These are phyloP conservation scores for Nemurella pictetii DNA, from an alignment of 2,888 invertebrate species.

Conservation along the genomic window DNA sequence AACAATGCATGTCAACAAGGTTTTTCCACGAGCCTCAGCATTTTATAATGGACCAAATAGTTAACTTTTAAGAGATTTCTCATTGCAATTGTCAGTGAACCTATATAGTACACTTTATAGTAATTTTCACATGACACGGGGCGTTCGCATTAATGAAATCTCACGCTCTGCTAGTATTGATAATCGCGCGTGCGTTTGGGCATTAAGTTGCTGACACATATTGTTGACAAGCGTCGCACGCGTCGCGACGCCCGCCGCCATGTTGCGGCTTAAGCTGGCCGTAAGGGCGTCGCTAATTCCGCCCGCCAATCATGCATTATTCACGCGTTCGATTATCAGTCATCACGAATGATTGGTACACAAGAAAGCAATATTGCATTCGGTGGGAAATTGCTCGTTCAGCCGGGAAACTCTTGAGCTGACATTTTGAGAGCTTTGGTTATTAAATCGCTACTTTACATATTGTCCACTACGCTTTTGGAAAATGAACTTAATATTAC, in stretches of 20 bases:
- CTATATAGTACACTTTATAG: not conserved
- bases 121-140: not conserved
- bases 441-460: not conserved
- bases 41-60: no score
- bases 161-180: not conserved
- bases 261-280: not conserved
- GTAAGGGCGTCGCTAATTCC: not conserved
- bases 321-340: not conserved
- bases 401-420: not conserved
- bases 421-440: not conserved
- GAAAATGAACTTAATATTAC: no score
- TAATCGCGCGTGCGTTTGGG: not conserved
- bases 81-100: not conserved
- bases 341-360: not conserved
- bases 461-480: not conserved
- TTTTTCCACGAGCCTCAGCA: no score
- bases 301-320: not conserved
- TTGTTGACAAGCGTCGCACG: not conserved
- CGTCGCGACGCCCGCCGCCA: not conserved
- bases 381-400: not conserved
- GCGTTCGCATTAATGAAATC: not conserved
- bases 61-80: no score
- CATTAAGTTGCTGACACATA: not conserved
- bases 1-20: not conserved
- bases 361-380: not conserved